Conservation (phyloP, 1,140 invertebrate genomes). For the Anagrus nilaparvatae region DNA sequence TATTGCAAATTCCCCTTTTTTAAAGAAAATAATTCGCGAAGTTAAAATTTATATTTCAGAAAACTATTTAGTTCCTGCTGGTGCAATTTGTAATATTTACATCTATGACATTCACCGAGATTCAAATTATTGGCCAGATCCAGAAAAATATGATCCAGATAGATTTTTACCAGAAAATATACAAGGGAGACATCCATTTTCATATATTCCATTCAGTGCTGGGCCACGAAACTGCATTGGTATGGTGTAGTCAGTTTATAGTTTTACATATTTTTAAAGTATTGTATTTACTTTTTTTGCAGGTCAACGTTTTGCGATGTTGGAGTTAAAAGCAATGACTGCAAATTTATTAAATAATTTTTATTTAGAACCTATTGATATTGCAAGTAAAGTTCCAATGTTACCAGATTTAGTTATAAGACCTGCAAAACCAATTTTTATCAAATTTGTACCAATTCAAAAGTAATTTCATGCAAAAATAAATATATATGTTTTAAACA, state of each 20-base stretch:
- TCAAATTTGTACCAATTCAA: slow-evolving; percentile 16
- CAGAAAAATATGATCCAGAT: slow-evolving; percentile 63
- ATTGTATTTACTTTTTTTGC: slow-evolving; percentile 6
- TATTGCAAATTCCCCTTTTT: no score
- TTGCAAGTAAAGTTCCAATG: slow-evolving; percentile 10
- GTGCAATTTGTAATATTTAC: slow-evolving; percentile 37
- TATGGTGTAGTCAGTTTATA: slow-evolving; percentile 21
- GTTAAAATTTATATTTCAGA: slow-evolving; percentile 18
- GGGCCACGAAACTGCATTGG: slow-evolving; percentile 67
- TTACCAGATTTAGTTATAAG: slow-evolving; percentile 15
- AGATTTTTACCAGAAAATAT: slow-evolving; percentile 54
- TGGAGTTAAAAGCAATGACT: slow-evolving; percentile 18
- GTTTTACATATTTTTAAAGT: neutral
- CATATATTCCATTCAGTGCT: slow-evolving; percentile 63
- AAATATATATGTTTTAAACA: no score
- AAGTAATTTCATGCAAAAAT: no score
- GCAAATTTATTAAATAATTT: slow-evolving; percentile 17
- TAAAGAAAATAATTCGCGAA: no score
- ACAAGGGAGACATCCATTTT: slow-evolving; percentile 41
- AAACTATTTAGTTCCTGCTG: slow-evolving; percentile 34
- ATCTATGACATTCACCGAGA: slow-evolving; percentile 55
- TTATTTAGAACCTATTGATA: slow-evolving; percentile 16
- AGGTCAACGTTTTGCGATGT: slow-evolving; percentile 25
- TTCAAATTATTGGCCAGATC: slow-evolving; percentile 59
- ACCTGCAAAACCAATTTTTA: slow-evolving; percentile 10